Evolutionary conservation across 2,797 vertebrate genomes (phyloP).

Genomic region (Danio kyathit): DNA sequence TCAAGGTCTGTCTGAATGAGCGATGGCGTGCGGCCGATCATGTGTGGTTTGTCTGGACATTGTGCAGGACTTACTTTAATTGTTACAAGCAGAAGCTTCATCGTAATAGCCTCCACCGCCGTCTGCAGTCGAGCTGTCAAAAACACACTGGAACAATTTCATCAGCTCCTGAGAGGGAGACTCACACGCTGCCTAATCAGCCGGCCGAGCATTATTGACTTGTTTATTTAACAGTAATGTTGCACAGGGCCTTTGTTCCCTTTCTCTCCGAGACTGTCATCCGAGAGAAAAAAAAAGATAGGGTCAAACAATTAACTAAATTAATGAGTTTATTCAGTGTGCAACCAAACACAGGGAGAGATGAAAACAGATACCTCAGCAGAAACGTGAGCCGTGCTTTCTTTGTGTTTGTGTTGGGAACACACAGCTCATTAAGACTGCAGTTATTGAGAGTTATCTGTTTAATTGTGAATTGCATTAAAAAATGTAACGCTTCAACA

Average conservation of each 20-base stretch:
- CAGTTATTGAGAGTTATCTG: conserved; percentile 59
- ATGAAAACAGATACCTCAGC: conserved; percentile 57
- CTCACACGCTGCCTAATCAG: conserved; percentile 74
- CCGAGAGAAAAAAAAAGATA: conserved; percentile 73
- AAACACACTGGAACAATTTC: conserved; percentile 82
- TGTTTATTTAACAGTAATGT: conserved; percentile 80
- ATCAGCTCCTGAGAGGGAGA: conserved; percentile 63
- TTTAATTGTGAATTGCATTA: conserved; percentile 63
- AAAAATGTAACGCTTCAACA: conserved; percentile 47
- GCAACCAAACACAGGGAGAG: conserved; percentile 72
- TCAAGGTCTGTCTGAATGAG: conserved; percentile 30
- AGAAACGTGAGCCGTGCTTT: conserved; percentile 49
- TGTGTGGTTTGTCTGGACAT: conserved; percentile 75
- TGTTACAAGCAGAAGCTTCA: conserved; percentile 73
- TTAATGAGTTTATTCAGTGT: conserved; percentile 83
- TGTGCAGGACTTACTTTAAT: conserved; percentile 74
- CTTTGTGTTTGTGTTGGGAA: conserved; percentile 53
- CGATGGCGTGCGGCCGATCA: conserved; percentile 13
- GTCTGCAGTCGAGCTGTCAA: conserved; percentile 76
- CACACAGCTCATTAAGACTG: conserved; percentile 60
- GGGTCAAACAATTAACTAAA: conserved; percentile 84
- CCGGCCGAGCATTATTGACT: conserved; percentile 79
- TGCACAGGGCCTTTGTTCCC: conserved; percentile 63
- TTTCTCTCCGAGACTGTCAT: conserved; percentile 62
- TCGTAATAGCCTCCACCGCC: conserved; percentile 69